Percentiles rank a stretch among this genome's conserved stretches.
phyloP scores from a whole-genome alignment of 2,888 invertebrate genomes.

The Lasius platythorax region DNA sequence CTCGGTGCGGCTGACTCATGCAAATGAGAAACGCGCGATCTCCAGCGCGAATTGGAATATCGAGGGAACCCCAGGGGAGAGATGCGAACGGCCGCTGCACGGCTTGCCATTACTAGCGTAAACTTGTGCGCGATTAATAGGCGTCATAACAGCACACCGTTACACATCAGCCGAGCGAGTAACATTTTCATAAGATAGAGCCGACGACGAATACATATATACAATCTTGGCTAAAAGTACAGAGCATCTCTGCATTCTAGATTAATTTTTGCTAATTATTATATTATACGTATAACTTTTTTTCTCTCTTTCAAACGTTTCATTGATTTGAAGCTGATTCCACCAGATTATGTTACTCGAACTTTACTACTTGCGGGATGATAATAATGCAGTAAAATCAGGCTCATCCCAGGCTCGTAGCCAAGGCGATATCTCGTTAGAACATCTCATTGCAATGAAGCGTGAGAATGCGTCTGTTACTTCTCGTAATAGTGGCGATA shows the following conservation, averaged over 20 bases:
- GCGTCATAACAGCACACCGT: conserved; percentile 40
- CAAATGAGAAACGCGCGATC: conserved; percentile 64
- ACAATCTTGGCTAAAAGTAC: background rate
- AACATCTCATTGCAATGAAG: conserved; percentile 18
- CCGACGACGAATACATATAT: background rate
- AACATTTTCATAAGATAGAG: conserved; percentile 45
- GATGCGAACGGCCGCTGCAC: conserved; percentile 35
- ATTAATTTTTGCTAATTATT: background rate
- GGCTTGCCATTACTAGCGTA: conserved; percentile 32
- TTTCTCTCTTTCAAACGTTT: background rate
- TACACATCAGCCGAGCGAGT: conserved; percentile 38
- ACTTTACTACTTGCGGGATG: background rate
- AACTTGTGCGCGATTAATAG: conserved; percentile 45
- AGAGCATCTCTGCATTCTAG: background rate
- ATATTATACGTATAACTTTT: background rate
- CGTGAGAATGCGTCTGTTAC: conserved; percentile 1
- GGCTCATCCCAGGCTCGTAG: background rate
- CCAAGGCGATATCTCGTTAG: conserved; percentile 9
- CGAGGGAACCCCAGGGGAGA: conserved; percentile 32
- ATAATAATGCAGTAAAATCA: background rate
- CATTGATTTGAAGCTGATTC: background rate
- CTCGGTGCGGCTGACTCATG: conserved; percentile 62
- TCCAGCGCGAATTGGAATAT: conserved; percentile 37
- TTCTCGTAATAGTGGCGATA: conserved; percentile 25
- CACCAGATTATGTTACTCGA: background rate